A percentile compares a stretch with the other conserved stretches of the same genome.
Evolutionary conservation across 2,888 invertebrate genomes (phyloP).

Genomic region (Agrilus mali): DNA sequence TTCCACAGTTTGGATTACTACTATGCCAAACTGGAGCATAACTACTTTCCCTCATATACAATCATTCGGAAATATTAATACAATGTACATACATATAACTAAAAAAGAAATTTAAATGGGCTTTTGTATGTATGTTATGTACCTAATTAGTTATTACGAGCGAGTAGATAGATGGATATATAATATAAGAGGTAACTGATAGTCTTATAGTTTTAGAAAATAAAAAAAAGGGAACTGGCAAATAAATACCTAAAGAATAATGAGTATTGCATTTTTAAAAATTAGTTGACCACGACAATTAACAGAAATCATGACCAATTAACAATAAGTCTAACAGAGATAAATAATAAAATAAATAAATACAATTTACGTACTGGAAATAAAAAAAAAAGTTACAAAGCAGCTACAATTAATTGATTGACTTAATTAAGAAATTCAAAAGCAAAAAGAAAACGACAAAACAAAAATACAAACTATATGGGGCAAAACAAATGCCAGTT

Average conservation of each 20-base stretch:
- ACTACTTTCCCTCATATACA: too few species aligned
- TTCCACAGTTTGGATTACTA: too few species aligned
- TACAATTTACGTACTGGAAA: conserved; percentile 11
- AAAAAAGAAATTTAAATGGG: too few species aligned
- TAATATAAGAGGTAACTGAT: too few species aligned
- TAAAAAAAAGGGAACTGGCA: conserved; percentile 14
- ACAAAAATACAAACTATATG: conserved; percentile 36
- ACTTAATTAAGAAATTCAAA: conserved; percentile 39
- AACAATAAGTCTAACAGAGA: conserved; percentile 4
- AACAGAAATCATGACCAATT: conserved; percentile 4
- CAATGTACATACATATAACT: too few species aligned
- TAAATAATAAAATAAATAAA: conserved; percentile 5
- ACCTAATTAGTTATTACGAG: too few species aligned
- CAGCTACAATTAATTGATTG: conserved; percentile 38
- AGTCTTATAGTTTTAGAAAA: conserved; percentile 12
- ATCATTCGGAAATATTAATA: too few species aligned
- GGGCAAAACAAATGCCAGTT: conserved; percentile 31
- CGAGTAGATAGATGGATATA: too few species aligned
- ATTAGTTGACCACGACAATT: background rate
- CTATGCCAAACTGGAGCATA: too few species aligned
- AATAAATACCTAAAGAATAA: conserved; percentile 2
- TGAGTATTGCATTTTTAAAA: conserved; percentile 2
- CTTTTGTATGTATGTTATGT: too few species aligned
- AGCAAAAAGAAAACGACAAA: conserved; percentile 36
- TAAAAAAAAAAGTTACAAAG: conserved; percentile 30